These are phyloP conservation scores for Sanderia malayensis DNA, from an alignment of 30 jellyfish, hydroid and myxozoan species.

Conservation along the genomic window DNA sequence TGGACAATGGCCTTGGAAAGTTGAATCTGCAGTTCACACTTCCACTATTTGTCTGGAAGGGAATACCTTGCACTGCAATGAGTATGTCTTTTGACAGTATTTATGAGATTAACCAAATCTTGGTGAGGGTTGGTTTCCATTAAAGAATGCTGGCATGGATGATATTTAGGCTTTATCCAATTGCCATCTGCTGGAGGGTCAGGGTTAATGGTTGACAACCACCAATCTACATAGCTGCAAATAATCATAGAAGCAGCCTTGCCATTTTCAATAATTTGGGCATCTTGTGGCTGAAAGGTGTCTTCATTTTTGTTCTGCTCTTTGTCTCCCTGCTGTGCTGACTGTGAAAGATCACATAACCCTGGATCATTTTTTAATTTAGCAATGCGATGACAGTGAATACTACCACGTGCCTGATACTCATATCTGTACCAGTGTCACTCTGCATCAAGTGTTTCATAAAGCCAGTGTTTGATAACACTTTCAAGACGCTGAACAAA, in stretches of 20 bases:
- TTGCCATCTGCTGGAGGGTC: conserved; percentile 14
- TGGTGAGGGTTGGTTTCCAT: conserved; percentile 1
- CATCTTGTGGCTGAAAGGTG: not conserved
- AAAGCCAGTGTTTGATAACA: conserved; percentile 26
- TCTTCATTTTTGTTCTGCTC: not conserved
- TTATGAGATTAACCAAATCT: conserved; percentile 31
- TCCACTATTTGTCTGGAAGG: not conserved
- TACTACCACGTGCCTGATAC: conserved; percentile 7
- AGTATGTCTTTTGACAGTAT: conserved; percentile 35
- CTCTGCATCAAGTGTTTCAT: conserved; percentile 7
- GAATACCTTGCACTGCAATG: conserved; percentile 36
- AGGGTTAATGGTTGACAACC: conserved; percentile 15
- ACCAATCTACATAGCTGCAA: conserved; percentile 11
- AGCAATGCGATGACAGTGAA: conserved; percentile 46
- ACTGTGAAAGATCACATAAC: conserved; percentile 15
- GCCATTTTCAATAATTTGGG: conserved; percentile 18
- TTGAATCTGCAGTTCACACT: conserved; percentile 17
- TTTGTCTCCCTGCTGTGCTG: conserved; percentile 22
- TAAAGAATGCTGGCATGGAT: conserved; percentile 21
- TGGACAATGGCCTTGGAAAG: conserved; percentile 1
- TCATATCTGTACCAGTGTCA: conserved; percentile 22
- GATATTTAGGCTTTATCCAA: conserved; percentile 21
- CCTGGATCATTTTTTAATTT: conserved; percentile 47
- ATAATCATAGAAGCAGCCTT: conserved; percentile 6
- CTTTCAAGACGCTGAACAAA: conserved; percentile 21